Percentiles rank a stretch among this genome's conserved stretches.
Evolutionary conservation across 2,888 invertebrate genomes (phyloP).

Genomic region (Pseudococcus jackbeardsleyi): DNA sequence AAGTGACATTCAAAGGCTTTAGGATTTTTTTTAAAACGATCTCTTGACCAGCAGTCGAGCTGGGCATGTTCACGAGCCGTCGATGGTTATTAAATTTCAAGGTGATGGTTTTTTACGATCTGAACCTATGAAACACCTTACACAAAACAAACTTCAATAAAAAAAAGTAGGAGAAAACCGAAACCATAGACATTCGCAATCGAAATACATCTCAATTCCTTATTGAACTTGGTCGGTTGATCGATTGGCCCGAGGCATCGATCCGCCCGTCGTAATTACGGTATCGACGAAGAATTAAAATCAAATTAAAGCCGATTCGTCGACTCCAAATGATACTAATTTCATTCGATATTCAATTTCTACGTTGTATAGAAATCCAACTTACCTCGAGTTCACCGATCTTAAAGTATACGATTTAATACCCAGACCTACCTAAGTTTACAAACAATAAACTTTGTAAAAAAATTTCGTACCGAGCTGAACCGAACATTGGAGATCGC

Average conservation of each 20-base stretch:
- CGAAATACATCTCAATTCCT: neutral
- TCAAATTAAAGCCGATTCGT: slow-evolving; percentile 48
- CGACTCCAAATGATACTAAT: slow-evolving; percentile 49
- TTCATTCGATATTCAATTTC: slow-evolving; percentile 50
- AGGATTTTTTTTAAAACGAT: neutral
- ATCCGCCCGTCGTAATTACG: slow-evolving; percentile 36
- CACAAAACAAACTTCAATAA: slow-evolving; percentile 44
- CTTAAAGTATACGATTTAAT: neutral
- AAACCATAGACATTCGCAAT: neutral
- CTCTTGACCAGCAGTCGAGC: neutral
- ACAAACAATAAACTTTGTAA: slow-evolving; percentile 48
- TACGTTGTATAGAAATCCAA: neutral
- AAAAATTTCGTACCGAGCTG: neutral
- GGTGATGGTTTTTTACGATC: slow-evolving; percentile 48
- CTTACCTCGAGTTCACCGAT: slow-evolving; percentile 26
- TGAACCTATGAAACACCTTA: neutral
- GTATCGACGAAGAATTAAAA: slow-evolving; percentile 46
- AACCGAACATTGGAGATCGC: neutral
- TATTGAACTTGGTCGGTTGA: neutral
- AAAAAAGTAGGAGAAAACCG: neutral
- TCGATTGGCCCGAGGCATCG: neutral
- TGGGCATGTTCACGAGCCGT: neutral
- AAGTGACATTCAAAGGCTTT: slow-evolving; percentile 26
- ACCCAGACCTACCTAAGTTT: neutral
- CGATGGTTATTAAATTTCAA: slow-evolving; percentile 32